Evolutionary conservation across 37 sponge, comb jelly and placozoan species (phyloP).

Genomic region (Haliclona indistincta): DNA sequence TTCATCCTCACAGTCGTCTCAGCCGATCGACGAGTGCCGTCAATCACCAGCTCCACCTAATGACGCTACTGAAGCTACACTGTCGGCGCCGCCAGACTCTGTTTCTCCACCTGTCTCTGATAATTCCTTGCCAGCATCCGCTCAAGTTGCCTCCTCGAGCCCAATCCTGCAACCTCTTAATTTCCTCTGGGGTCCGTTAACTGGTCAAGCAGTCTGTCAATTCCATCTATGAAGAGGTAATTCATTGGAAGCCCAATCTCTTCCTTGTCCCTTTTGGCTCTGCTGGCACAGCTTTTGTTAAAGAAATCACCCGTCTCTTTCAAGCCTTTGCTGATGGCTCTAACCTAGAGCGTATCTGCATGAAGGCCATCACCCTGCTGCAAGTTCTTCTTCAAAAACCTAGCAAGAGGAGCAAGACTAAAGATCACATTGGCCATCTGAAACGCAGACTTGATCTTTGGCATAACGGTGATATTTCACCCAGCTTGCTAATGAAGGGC

Average conservation of each 20-base stretch:
- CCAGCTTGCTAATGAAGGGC: background rate
- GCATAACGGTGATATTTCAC: background rate
- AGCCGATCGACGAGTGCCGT: no score
- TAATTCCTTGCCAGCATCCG: no score
- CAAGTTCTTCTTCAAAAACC: conserved; percentile 4
- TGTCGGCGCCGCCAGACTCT: no score
- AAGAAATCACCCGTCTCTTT: conserved; percentile 3
- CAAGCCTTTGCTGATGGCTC: background rate
- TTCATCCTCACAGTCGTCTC: no score
- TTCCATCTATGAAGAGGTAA: conserved; percentile 1
- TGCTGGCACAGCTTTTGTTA: conserved; percentile 11
- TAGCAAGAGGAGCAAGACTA: conserved; percentile 1
- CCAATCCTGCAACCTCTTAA: no score
- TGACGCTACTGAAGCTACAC: no score
- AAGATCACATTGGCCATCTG: conserved; percentile 1
- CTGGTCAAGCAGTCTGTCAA: no score
- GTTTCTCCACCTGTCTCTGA: no score
- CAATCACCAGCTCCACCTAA: no score
- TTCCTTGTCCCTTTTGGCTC: no score
- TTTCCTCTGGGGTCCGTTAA: no score
- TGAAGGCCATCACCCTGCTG: conserved; percentile 14
- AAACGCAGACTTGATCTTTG: conserved; percentile 1
- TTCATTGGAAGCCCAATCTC: conserved; percentile 22
- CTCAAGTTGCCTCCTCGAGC: no score
- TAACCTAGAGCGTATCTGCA: background rate